Evolutionary conservation across 2,888 invertebrate species (phyloP), one percentile per base, ranked within the genome.

Genomic region (Chelonus formosanus): DNA sequence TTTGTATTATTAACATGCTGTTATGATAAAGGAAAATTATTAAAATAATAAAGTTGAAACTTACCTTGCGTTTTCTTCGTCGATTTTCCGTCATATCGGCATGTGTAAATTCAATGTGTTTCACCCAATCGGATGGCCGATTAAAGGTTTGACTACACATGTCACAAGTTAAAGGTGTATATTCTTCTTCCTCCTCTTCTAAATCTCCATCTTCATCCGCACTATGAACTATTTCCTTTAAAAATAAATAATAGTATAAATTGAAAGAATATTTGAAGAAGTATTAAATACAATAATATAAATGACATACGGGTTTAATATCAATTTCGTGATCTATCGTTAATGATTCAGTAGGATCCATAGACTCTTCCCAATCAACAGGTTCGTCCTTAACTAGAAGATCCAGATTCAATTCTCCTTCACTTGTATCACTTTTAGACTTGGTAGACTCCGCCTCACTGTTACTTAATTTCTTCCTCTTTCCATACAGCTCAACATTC

Each of bases 111-210:
- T 93, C 92, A 80, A 94, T 91, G 84, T 94, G 94, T 43, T 91
- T 88, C 71, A 94, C 93, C 92, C 94, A 92, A 68, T 92, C 92
- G 10, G 90, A 92, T 65, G 94, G 93, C 76, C 92, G 87, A 63
- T 91, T 90, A 85, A 93, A 94, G 71, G 92, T 91, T 86, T 92
- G 92, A 76, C 92, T 91, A 83, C 94, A 94, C 79, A 93, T 86
- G 84, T 94, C 94, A 84, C 94, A 94, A 7, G 92, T 89, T 73
- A 94, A 85, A 52, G 93, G 92, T 34, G 92, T 92, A 82, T 92
- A 93, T 82, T 87, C 78, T 66, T 85, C 85, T 61, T 86, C 82
- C 58, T 89, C 89, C 68, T 89, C 88, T 67, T 88, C 88, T 66
- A 88, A 81, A 8, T 82, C 82, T 5, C 82, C 84, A 5, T 88